Evolutionary conservation across 1,140 invertebrate genomes (phyloP), one percentile per base, ranked within the genome.

Genomic region (Pseudomyrmex cubaensis): DNA sequence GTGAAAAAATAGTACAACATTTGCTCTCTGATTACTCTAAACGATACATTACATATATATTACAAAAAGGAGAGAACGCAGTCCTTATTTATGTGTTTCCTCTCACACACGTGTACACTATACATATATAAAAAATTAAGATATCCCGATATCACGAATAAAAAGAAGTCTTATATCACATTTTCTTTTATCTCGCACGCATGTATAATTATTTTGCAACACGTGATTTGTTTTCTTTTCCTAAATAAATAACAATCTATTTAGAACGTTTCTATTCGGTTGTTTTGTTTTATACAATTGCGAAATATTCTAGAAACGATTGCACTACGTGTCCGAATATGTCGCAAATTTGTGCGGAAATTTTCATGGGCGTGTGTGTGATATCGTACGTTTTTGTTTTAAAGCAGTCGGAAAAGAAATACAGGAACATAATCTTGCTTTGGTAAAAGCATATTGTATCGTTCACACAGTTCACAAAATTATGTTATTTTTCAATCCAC

Each of bases 1-100:
- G 74, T 82, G 56, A 76, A 78, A 83, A 64, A 62, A 83, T 78
- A 75, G 67, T 22, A 70, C 57, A 70, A 86, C 22, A 70, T 50
- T 57, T 17, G 70, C 15, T 35, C 35, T 35, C 35, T 35, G 35
- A 9, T 70, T 50, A 67, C 20, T 70, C 59, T 69, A 44, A 78
- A 83, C 22, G 22, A 78, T 61, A 54, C 20, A 61, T 61, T 20
- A 20, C 20, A 20, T 69, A 3, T 69, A 87, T 46, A 20, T 35
- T 35, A 35, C 35, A 56, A 75, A 22, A 25, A 25, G 7, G 56
- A 61, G 57, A 13, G 12, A 66, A 87, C 3, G 83, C 46, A 48
- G 12, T 56, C 15, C 44, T 46, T 50, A 25, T n/a, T 66, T 62
- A 50, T 54, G 59, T n/a, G 57, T 52, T 83, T 63, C 4, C 5